Conservation (phyloP, 2,113 vertebrate species). For the Probosciger aterrimus region DNA sequence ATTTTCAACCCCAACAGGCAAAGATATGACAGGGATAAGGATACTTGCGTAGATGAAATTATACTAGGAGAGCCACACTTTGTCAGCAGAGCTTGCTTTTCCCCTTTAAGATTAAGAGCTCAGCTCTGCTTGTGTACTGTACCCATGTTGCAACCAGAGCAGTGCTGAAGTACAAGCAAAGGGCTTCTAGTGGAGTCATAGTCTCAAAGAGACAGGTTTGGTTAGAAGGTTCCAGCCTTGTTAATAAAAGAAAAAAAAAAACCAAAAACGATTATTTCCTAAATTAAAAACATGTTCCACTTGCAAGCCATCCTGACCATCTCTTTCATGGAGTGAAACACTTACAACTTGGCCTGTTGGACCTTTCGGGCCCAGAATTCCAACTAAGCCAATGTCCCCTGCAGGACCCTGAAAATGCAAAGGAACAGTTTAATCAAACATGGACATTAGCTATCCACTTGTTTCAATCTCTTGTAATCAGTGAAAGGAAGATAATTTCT, state of each 20-base stretch:
- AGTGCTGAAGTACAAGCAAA: background rate
- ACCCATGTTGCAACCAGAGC: background rate
- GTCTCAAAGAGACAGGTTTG: background rate
- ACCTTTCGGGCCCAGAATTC: constrained; percentile 89
- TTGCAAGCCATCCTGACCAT: background rate
- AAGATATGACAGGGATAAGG: background rate
- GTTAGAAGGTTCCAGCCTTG: background rate
- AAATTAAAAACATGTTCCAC: background rate
- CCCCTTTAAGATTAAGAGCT: background rate
- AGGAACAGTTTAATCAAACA: background rate
- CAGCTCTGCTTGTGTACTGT: background rate
- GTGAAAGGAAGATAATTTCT: background rate
- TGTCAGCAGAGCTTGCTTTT: background rate
- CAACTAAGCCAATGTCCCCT: constrained; percentile 84
- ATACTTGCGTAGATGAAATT: background rate
- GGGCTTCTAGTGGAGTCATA: background rate
- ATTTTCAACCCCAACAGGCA: background rate
- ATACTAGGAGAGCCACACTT: background rate
- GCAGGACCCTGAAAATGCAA: constrained; percentile 82
- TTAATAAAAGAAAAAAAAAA: background rate
- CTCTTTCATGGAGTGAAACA: background rate
- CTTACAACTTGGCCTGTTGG: constrained; percentile 86
- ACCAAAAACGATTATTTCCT: background rate
- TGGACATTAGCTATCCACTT: background rate
- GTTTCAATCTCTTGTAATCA: background rate